A percentile compares a stretch with the other conserved stretches of the same genome.
Evolutionary conservation across 2,888 invertebrate species (phyloP).

Genomic region (Acronicta aceris): DNA sequence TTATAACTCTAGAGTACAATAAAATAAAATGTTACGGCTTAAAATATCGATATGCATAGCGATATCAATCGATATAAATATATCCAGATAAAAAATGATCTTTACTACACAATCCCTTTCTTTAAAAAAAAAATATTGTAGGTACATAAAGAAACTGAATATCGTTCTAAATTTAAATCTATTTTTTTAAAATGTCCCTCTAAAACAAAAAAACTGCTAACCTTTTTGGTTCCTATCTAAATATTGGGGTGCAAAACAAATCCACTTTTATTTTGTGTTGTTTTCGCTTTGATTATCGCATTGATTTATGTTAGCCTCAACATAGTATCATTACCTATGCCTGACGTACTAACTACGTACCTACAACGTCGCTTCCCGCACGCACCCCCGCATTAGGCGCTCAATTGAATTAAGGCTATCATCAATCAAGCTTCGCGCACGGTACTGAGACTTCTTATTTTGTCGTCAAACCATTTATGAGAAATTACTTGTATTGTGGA

Average conservation of each 20-base stretch:
- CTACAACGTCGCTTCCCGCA: slow-evolving; percentile 12
- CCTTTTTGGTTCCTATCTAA: too few species aligned
- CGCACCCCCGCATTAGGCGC: slow-evolving; percentile 47
- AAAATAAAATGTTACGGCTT: background rate
- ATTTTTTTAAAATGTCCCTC: too few species aligned
- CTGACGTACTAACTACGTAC: slow-evolving; percentile 18
- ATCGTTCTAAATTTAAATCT: too few species aligned
- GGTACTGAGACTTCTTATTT: slow-evolving; percentile 52
- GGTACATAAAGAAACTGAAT: too few species aligned
- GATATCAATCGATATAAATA: too few species aligned
- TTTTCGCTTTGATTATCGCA: background rate
- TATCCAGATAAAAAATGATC: too few species aligned
- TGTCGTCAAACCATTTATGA: slow-evolving; percentile 53
- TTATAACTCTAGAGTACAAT: background rate
- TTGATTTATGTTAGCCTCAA: slow-evolving; percentile 2
- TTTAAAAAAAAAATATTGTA: too few species aligned
- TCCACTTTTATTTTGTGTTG: background rate
- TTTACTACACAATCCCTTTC: too few species aligned
- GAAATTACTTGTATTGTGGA: slow-evolving; percentile 28
- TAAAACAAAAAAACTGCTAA: too few species aligned
- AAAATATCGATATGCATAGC: too few species aligned
- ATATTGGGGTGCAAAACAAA: background rate
- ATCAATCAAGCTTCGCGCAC: slow-evolving; percentile 61
- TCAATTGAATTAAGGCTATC: slow-evolving; percentile 59
- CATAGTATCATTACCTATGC: slow-evolving; percentile 20